Evolutionary conservation across 2,113 vertebrate species (phyloP).

Genomic region (Aegithalos caudatus): DNA sequence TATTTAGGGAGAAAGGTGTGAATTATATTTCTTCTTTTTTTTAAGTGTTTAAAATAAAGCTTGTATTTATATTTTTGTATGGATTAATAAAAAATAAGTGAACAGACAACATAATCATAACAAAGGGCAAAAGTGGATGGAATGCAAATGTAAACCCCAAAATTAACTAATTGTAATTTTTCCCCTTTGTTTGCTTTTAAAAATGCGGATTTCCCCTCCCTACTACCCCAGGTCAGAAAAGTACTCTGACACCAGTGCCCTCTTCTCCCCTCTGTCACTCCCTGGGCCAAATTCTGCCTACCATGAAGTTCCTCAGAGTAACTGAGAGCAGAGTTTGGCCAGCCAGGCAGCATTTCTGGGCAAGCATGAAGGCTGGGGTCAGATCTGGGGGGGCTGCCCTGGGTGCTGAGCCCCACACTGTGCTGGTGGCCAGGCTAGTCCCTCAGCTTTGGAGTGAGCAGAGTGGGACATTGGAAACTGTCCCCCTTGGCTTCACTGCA

Average conservation of each 20-base stretch:
- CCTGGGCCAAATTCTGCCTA: background rate
- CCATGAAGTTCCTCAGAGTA: conserved; percentile 13
- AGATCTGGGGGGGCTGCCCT: background rate
- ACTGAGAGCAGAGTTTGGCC: conserved; percentile 29
- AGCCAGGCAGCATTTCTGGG: background rate
- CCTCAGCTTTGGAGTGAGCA: fast-evolving
- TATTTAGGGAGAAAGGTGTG: conserved; percentile 48
- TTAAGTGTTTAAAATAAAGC: conserved; percentile 45
- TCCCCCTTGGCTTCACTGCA: background rate
- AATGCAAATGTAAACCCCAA: background rate
- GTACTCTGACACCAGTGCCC: background rate
- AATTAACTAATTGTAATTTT: background rate
- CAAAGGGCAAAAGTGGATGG: background rate
- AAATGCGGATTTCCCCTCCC: background rate
- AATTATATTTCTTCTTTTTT: conserved; percentile 31
- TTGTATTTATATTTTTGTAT: conserved; percentile 68
- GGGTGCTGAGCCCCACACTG: background rate
- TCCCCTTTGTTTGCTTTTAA: background rate
- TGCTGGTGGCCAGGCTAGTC: background rate
- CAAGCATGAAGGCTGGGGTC: background rate
- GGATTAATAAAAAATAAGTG: conserved; percentile 47
- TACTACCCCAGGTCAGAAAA: background rate
- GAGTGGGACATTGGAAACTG: background rate
- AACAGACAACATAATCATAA: conserved; percentile 1
- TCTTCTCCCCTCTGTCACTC: background rate